Evolutionary conservation across 64 coral and sea anemone genomes (phyloP), one percentile per base, ranked within the genome.

Genomic region (Trachythela sp.): DNA sequence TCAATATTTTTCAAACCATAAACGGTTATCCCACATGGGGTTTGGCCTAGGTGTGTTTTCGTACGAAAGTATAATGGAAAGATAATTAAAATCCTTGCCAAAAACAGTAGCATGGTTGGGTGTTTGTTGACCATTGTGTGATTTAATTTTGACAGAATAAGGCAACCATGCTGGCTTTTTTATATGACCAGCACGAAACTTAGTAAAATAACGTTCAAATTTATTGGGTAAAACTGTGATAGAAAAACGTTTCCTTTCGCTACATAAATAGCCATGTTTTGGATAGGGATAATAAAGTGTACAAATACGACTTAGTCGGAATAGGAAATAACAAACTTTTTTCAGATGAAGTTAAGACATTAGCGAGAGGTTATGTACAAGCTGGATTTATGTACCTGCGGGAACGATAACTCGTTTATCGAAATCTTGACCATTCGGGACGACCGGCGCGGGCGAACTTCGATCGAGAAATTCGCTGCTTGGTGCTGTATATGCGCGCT

Each of bases 341-440:
- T 35, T 80, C 42, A 11, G 11, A 45, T 45, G 42, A 45, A 45
- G 42, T 45, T 45, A 45, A 11, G 42, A 45, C 42, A 6, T 45
- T 6, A 45, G 11, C 42, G 42, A 45, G 11, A 45, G 4, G 42
- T 45, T 6, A 18, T 2, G 40, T 83, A 70, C 64, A 90, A 75
- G 22, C 43, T 45, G 31, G 49, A 68, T 40, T 40, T 39, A 58
- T 84, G 88, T 91, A 99, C 96, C 96, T 67, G 96, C 96, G 70
- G 96, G 96, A 13, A 99, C 96, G 26, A 99, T 99, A 22, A 99
- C 96, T 54, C 96, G 91, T 2, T 92, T 87, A 84, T 99, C 96
- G 30, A 95, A 94, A 40, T 94, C 94, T 2, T 95, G 87, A 31
- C 90, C 90, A 75, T 91, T 90, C n/a, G 87, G 96, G 39, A 89